Conservation (phyloP, 2,113 vertebrate species). For the Lycocorax pyrrhopterus region DNA sequence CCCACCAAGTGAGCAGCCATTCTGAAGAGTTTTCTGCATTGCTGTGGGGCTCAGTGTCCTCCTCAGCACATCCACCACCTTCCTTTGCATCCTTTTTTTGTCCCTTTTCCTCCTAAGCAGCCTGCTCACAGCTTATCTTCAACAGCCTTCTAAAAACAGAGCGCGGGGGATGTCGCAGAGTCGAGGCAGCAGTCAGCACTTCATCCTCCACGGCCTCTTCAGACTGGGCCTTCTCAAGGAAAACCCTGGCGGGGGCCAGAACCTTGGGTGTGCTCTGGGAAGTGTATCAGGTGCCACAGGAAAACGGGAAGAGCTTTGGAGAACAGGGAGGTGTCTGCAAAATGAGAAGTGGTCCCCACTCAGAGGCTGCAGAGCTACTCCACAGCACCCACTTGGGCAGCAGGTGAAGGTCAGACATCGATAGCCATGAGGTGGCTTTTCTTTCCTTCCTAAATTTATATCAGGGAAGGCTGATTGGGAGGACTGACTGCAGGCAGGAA, state of each 20-base stretch:
- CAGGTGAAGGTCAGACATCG: background rate
- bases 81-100: background rate
- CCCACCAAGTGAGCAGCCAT: background rate
- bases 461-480: background rate
- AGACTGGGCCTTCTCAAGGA: background rate
- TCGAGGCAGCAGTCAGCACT: slow-evolving; percentile 28
- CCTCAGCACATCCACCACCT: background rate
- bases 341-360: slow-evolving; percentile 33
- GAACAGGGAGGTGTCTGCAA: slow-evolving; percentile 2
- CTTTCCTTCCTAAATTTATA: background rate
- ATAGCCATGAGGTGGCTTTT: background rate
- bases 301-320: slow-evolving; percentile 15
- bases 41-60: background rate
- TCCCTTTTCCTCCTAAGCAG: background rate
- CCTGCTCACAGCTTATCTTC: slow-evolving; percentile 59
- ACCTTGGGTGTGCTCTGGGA: background rate
- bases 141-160: slow-evolving; percentile 74
- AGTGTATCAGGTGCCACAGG: background rate
- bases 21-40: background rate
- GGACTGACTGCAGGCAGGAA: background rate
- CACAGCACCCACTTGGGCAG: slow-evolving; percentile 18
- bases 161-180: slow-evolving; percentile 17
- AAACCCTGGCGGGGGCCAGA: background rate
- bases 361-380: background rate
- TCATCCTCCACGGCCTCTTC: background rate